Percentiles rank a stretch among this genome's conserved stretches.
These are phyloP conservation scores for Lobophora halterata DNA, from an alignment of 2,888 invertebrate genomes.

Conservation along the genomic window DNA sequence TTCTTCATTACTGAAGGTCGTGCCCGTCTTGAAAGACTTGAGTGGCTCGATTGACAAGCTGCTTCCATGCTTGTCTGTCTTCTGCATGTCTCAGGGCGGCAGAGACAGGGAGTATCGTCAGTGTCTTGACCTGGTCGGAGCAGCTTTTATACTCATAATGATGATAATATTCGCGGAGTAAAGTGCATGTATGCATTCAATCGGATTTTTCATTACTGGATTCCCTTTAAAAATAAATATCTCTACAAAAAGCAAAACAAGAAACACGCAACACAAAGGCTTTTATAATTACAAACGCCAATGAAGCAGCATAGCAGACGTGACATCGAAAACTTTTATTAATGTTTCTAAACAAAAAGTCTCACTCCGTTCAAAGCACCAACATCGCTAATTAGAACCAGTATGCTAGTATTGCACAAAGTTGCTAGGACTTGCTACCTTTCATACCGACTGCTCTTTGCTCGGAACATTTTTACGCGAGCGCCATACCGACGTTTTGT, in stretches of 20 bases:
- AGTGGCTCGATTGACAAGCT: no score
- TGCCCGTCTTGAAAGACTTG: no score
- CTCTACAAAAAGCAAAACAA: neutral
- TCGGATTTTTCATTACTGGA: neutral
- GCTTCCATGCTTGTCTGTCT: no score
- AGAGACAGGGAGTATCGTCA: no score
- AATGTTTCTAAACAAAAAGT: constrained; percentile 26
- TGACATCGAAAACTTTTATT: constrained; percentile 22
- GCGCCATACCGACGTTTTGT: constrained; percentile 41
- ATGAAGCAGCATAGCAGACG: constrained; percentile 11
- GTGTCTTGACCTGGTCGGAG: no score
- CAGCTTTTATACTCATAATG: no score
- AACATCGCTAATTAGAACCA: constrained; percentile 54
- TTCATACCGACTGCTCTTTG: constrained; percentile 47
- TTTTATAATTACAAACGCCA: constrained; percentile 9
- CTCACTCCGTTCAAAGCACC: constrained; percentile 33
- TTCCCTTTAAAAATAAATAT: no score
- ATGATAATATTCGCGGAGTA: no score
- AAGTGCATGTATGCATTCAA: no score
- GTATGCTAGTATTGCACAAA: constrained; percentile 37
- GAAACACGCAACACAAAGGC: constrained; percentile 11
- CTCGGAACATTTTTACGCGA: constrained; percentile 48
- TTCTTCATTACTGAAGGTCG: no score
- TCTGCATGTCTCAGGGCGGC: no score
- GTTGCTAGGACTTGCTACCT: constrained; percentile 48